Evolutionary conservation across 2,797 vertebrate genomes (phyloP), one percentile per base, ranked within the genome.

Genomic region (Huso huso): DNA sequence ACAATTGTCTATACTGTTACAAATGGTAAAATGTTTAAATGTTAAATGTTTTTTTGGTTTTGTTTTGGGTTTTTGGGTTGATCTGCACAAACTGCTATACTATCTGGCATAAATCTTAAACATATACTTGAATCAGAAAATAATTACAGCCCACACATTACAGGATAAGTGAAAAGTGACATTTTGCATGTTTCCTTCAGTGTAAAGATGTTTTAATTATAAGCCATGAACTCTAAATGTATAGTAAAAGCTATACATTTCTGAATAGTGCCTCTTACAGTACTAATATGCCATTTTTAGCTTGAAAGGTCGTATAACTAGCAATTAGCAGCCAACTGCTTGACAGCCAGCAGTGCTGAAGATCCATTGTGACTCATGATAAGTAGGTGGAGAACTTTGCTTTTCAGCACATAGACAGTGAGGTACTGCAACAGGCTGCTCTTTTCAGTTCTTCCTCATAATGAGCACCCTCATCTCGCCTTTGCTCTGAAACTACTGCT

Each of bases 181-280:
- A 79, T 81, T 76, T 83, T 77, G 73, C 76, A 82, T 83, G 84
- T 83, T 89, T 84, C 78, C 85, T 83, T 81, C 82, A 83, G 82
- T 81, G 75, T 75, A 78, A 79, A 76, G 84, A 88, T 83, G 85
- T 82, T 83, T 89, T 89, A 89, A 90, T 90, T 88, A 89, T 87
- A 85, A 85, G 84, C 78, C 83, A 82, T 78, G 82, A 58, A 6
- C 15, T 13, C 55, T 37, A 37, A 37, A 37, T 37, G 37, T 37
- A 37, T 37, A 37, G 37, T 37, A 37, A 37, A 37, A 37, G 37
- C 37, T 37, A 37, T 37, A 37, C 37, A 37, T 37, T 37, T 37
- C 37, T 37, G 37, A 37, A 37, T 37, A 37, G 37, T 37, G 15
- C 15, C 12, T n/a, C 12, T 58, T 58, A 84, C 86, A 85, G 82